Evolutionary conservation across 2,797 vertebrate genomes (phyloP).

Genomic region (Rhinichthys osculus): DNA sequence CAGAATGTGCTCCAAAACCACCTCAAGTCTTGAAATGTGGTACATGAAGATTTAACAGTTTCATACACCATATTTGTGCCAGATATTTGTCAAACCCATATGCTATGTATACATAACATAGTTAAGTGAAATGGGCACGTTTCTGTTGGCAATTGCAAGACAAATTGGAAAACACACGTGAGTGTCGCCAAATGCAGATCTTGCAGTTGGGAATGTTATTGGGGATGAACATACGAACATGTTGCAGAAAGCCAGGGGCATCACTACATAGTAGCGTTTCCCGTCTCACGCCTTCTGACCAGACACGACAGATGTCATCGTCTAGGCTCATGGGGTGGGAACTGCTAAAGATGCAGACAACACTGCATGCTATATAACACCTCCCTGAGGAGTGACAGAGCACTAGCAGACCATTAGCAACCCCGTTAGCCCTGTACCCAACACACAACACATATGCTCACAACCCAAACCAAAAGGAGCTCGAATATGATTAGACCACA

Average conservation of each 20-base stretch:
- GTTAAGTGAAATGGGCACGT: neutral
- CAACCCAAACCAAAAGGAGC: slow-evolving; percentile 32
- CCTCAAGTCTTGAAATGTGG: slow-evolving; percentile 13
- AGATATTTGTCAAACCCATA: neutral
- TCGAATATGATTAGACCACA: slow-evolving; percentile 38
- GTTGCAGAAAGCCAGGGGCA: slow-evolving; percentile 61
- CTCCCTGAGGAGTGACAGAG: slow-evolving; percentile 83
- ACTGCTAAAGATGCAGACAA: slow-evolving; percentile 77
- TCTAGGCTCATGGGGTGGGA: slow-evolving; percentile 66
- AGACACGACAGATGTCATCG: slow-evolving; percentile 61
- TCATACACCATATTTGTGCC: slow-evolving; percentile 4
- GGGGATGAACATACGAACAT: slow-evolving; percentile 60
- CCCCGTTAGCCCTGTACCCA: slow-evolving; percentile 69
- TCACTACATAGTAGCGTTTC: slow-evolving; percentile 83
- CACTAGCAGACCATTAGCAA: slow-evolving; percentile 73
- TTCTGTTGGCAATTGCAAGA: slow-evolving; percentile 14
- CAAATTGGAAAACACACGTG: slow-evolving; percentile 32
- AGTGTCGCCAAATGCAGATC: slow-evolving; percentile 25
- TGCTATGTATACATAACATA: neutral
- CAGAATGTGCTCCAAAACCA: slow-evolving; percentile 32
- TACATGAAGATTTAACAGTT: neutral
- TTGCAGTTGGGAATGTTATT: slow-evolving; percentile 49
- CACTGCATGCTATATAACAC: slow-evolving; percentile 78
- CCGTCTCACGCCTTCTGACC: slow-evolving; percentile 63
- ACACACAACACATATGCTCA: slow-evolving; percentile 47